Conservation (phyloP, 1,140 invertebrate genomes). For the Drosophila arizonae region DNA sequence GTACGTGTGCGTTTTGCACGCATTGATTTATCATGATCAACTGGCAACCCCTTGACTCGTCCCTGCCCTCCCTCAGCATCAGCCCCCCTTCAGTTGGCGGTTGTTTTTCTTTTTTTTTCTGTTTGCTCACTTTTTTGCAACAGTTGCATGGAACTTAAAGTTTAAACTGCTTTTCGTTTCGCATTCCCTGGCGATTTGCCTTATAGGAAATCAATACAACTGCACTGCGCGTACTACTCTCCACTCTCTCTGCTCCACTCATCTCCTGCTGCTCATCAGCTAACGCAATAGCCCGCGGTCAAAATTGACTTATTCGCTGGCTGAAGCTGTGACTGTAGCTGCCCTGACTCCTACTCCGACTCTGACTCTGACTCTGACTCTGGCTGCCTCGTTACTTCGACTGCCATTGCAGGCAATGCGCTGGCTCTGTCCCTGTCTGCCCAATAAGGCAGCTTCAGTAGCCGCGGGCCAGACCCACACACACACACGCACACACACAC, state of each 20-base stretch:
- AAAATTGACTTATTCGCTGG: slow-evolving; percentile 63
- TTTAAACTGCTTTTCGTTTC: slow-evolving; percentile 61
- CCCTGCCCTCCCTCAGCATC: slow-evolving; percentile 1
- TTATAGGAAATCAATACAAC: slow-evolving; percentile 75
- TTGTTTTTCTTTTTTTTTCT: background rate
- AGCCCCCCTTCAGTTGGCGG: background rate
- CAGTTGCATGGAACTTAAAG: slow-evolving; percentile 65
- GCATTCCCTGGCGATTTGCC: slow-evolving; percentile 38
- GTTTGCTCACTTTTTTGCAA: slow-evolving; percentile 15
- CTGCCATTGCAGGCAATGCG: slow-evolving; percentile 48
- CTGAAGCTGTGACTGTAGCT: slow-evolving; percentile 11
- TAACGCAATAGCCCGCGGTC: slow-evolving; percentile 78
- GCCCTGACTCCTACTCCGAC: slow-evolving; percentile 5
- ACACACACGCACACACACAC: slow-evolving; percentile 11
- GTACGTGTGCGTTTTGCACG: slow-evolving; percentile 80
- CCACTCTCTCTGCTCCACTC: background rate
- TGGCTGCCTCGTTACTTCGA: slow-evolving; percentile 56
- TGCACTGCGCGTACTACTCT: slow-evolving; percentile 47
- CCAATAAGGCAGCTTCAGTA: slow-evolving; percentile 33
- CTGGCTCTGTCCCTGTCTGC: slow-evolving; percentile 24
- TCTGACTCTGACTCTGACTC: slow-evolving; percentile 9
- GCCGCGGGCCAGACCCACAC: slow-evolving; percentile 48
- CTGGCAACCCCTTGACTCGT: slow-evolving; percentile 61
- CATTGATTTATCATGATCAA: slow-evolving; percentile 82
- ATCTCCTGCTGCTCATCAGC: slow-evolving; percentile 61